Conservation (phyloP, 53 echinoderm and acorn worm species). For the Pentamera pediparva region DNA sequence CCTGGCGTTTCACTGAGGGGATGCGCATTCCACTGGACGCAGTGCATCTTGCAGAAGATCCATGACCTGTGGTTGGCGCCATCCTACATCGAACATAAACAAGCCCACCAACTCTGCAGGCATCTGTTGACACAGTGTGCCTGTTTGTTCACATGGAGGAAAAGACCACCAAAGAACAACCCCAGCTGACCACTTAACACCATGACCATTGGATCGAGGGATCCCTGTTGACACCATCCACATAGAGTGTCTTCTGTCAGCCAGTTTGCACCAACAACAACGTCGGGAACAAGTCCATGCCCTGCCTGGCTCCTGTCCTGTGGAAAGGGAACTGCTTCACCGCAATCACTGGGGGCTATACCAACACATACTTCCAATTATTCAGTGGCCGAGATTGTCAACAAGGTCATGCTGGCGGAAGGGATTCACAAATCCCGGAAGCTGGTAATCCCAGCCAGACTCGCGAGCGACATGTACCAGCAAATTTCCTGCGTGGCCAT, state of each 20-base stretch:
- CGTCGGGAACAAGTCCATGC: no score
- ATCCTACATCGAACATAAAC: conserved; percentile 1
- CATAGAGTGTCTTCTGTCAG: no score
- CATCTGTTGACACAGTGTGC: background rate
- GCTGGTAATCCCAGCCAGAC: conserved; percentile 18
- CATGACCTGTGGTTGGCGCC: conserved; percentile 19
- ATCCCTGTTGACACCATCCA: no score
- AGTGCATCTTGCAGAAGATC: conserved; percentile 31
- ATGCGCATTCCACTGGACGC: conserved; percentile 30
- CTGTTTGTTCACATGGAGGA: conserved; percentile 6
- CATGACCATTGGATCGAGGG: conserved; percentile 27
- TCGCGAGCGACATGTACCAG: background rate
- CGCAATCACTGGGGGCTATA: no score
- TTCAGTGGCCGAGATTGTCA: conserved; percentile 1
- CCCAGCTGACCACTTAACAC: conserved; percentile 3
- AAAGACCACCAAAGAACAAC: background rate
- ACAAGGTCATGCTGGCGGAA: no score
- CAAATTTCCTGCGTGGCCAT: conserved; percentile 30
- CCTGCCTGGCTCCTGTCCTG: no score
- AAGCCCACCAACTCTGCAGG: background rate
- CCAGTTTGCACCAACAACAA: no score
- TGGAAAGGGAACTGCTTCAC: no score
- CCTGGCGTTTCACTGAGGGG: conserved; percentile 16
- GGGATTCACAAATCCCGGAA: background rate
- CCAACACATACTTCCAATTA: no score